A percentile compares a stretch with the other conserved stretches of the same genome.
Evolutionary conservation across 2,797 vertebrate species (phyloP).

Genomic region (Tadarida brasiliensis): DNA sequence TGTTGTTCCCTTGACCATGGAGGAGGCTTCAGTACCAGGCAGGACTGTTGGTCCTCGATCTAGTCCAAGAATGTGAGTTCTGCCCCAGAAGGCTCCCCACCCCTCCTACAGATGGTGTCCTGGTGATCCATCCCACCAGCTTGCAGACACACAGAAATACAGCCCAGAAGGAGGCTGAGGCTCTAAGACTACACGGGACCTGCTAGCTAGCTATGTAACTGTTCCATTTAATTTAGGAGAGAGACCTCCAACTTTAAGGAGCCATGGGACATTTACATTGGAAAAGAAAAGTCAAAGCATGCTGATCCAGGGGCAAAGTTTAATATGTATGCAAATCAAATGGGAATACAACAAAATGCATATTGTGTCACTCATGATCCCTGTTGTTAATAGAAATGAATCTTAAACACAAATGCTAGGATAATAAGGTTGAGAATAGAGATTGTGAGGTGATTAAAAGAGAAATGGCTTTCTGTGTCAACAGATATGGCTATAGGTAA

Average conservation of each 20-base stretch:
- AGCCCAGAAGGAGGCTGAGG: neutral
- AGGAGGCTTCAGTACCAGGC: neutral
- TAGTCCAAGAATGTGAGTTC: neutral
- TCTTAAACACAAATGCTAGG: constrained; percentile 19
- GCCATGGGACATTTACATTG: neutral
- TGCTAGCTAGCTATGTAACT: neutral
- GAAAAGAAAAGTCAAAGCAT: neutral
- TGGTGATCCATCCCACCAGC: neutral
- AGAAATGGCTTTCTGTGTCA: neutral
- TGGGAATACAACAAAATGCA: neutral
- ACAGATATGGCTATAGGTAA: neutral
- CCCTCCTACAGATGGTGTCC: neutral
- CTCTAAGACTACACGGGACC: neutral
- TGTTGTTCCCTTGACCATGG: neutral
- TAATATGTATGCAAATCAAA: neutral
- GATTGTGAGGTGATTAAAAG: neutral
- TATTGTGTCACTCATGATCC: neutral
- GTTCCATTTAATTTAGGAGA: neutral
- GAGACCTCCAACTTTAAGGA: neutral
- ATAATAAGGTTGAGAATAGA: neutral
- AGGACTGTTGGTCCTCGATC: neutral
- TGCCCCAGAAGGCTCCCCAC: neutral
- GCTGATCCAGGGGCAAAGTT: neutral
- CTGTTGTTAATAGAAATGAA: constrained; percentile 1
- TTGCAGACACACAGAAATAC: neutral